Evolutionary conservation across 2,888 invertebrate genomes (phyloP).

Genomic region (Pollenia griseotomentosa): DNA sequence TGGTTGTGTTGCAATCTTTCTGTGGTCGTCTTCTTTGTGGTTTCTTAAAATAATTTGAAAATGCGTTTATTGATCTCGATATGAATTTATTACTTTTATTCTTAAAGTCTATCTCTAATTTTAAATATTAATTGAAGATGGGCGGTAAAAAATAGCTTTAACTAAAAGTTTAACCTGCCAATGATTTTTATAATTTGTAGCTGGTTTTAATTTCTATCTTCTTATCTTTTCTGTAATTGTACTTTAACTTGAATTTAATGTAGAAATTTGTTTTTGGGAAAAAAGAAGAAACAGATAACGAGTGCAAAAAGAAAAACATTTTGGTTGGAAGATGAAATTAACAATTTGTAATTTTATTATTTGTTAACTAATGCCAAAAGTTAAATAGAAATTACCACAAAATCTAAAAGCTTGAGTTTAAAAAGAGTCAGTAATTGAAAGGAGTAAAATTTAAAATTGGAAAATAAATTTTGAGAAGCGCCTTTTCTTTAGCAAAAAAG

Average conservation of each 20-base stretch:
- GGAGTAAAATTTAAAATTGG: background rate
- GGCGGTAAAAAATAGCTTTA: too few relatives aligned
- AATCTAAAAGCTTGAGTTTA: background rate
- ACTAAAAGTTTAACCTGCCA: too few relatives aligned
- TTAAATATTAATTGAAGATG: conserved; percentile 54
- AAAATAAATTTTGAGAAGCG: background rate
- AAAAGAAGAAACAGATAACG: conserved; percentile 8
- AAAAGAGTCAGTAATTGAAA: background rate
- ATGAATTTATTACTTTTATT: conserved; percentile 31
- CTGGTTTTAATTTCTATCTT: background rate
- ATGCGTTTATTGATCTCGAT: conserved; percentile 71
- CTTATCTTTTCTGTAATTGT: conserved; percentile 29
- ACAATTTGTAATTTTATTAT: conserved; percentile 70
- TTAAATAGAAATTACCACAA: conserved; percentile 40
- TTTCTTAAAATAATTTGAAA: conserved; percentile 50
- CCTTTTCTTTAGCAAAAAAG: background rate
- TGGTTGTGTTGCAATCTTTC: conserved; percentile 12
- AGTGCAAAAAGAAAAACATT: background rate
- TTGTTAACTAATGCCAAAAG: conserved; percentile 69
- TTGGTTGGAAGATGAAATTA: conserved; percentile 52
- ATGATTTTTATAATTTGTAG: conserved; percentile 20
- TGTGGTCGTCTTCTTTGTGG: conserved; percentile 22
- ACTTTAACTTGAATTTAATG: conserved; percentile 30
- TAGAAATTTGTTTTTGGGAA: background rate
- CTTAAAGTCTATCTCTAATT: background rate